phyloP scores from a whole-genome alignment of 2,113 vertebrate species.

The Ophiodon elongatus region DNA sequence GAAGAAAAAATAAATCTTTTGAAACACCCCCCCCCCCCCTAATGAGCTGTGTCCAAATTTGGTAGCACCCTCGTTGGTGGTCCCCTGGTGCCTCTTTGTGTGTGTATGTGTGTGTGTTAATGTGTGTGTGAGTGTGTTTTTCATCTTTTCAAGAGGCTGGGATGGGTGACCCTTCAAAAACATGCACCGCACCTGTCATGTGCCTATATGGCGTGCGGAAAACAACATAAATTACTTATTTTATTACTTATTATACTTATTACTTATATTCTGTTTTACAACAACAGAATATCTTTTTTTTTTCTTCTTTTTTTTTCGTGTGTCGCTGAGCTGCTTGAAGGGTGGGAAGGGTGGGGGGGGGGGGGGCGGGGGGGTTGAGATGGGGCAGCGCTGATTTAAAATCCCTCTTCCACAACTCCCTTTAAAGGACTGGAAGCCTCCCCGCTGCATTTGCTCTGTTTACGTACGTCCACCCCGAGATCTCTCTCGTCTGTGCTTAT shows the following conservation, averaged over 20 bases:
- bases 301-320: constrained; percentile 7
- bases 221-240: constrained; percentile 75
- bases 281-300: constrained; percentile 53
- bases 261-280: too few species aligned
- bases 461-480: constrained; percentile 54
- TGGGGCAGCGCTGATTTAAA: constrained; percentile 23
- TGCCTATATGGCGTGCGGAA: constrained; percentile 47
- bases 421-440: constrained; percentile 51
- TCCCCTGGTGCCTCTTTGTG: constrained; percentile 74
- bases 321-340: neutral
- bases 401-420: constrained; percentile 42
- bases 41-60: constrained; percentile 76
- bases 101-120: constrained; percentile 65
- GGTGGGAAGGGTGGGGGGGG: neutral
- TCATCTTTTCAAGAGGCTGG: constrained; percentile 59
- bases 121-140: constrained; percentile 52
- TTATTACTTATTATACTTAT: too few species aligned
- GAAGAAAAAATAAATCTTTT: constrained; percentile 61
- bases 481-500: constrained; percentile 62
- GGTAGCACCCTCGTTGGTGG: constrained; percentile 80
- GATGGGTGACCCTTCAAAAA: constrained; percentile 68
- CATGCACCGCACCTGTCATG: constrained; percentile 76
- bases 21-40: constrained; percentile 36
- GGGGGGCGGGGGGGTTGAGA: too few species aligned
- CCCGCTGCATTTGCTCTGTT: constrained; percentile 50